phyloP scores from a whole-genome alignment of 2,113 vertebrate species.

The Scytalopus superciliaris region DNA sequence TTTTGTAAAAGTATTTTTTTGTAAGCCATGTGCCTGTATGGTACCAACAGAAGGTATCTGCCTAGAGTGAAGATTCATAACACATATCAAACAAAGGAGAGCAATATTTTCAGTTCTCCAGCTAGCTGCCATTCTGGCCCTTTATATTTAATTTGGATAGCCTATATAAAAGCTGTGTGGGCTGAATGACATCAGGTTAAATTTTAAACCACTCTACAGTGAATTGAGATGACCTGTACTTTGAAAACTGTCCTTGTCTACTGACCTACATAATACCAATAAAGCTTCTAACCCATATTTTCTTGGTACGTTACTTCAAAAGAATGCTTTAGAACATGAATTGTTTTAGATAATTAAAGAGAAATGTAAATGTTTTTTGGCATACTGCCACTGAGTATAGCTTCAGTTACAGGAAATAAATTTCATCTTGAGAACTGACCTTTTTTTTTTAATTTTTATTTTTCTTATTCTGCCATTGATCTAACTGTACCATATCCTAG shows the following conservation, averaged over 20 bases:
- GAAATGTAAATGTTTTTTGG: background rate
- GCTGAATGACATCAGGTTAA: background rate
- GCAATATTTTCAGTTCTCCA: background rate
- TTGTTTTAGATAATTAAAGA: background rate
- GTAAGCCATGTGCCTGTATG: background rate
- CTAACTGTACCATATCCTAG: background rate
- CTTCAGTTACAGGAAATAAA: conserved; percentile 2
- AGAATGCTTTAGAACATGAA: background rate
- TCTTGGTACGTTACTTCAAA: background rate
- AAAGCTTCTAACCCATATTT: background rate
- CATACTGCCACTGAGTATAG: background rate
- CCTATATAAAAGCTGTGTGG: background rate
- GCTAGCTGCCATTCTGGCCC: background rate
- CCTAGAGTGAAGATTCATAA: background rate
- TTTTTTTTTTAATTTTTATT: background rate
- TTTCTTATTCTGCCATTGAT: background rate
- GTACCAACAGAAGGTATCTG: background rate
- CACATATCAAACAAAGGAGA: background rate
- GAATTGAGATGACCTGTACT: background rate
- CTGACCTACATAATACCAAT: background rate
- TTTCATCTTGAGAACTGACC: background rate
- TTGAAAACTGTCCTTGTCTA: background rate
- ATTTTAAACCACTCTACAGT: background rate
- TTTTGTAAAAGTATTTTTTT: background rate
- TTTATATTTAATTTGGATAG: background rate